These are phyloP conservation scores for Eupithecia tripunctaria DNA, from an alignment of 2,888 invertebrate species.

Conservation along the genomic window DNA sequence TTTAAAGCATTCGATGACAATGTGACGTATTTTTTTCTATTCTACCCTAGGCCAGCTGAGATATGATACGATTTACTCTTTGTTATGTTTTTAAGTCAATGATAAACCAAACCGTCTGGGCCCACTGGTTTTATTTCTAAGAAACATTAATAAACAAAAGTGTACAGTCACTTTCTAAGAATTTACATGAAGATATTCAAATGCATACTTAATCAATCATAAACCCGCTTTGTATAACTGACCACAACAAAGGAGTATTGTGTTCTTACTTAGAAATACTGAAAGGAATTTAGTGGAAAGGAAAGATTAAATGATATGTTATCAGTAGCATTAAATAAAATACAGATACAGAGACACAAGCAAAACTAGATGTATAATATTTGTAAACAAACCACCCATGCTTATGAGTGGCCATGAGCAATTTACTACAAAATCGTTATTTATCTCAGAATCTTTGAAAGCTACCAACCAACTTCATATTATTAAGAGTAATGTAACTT, in stretches of 20 bases:
- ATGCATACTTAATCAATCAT: slow-evolving; percentile 17
- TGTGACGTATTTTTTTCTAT: neutral
- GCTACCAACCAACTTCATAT: no score
- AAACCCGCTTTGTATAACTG: slow-evolving; percentile 35
- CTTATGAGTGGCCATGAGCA: no score
- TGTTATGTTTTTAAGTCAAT: slow-evolving; percentile 15
- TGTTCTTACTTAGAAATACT: slow-evolving; percentile 32
- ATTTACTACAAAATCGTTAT: no score
- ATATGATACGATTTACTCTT: slow-evolving; percentile 15
- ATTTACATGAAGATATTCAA: slow-evolving; percentile 35
- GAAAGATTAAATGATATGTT: slow-evolving; percentile 12
- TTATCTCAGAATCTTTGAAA: no score
- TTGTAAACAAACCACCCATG: no score
- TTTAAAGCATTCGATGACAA: no score
- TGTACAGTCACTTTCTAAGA: slow-evolving; percentile 37
- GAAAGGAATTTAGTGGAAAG: slow-evolving; percentile 19
- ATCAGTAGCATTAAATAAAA: neutral
- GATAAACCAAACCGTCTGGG: slow-evolving; percentile 14
- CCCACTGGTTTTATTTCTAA: slow-evolving; percentile 28
- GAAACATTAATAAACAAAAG: slow-evolving; percentile 37
- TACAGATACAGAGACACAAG: neutral
- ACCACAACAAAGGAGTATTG: slow-evolving; percentile 41
- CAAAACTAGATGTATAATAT: no score
- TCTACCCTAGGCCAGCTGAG: no score
- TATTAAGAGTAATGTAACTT: no score